phyloP scores from a whole-genome alignment of 2,113 vertebrate species.

The Genyomyrus donnyi region DNA sequence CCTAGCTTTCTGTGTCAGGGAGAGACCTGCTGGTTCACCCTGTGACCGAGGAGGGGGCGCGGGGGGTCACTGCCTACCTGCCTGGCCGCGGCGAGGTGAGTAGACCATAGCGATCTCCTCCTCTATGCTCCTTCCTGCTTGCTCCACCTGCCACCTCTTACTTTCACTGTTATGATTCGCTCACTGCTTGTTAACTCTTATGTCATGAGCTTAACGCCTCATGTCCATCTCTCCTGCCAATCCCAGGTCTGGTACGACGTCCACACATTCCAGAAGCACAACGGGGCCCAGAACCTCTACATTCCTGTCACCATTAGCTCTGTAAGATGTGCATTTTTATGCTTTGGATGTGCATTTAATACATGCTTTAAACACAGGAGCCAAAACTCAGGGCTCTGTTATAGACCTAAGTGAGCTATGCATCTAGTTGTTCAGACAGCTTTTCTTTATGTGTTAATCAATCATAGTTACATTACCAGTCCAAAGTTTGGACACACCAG shows the following conservation, averaged over 20 bases:
- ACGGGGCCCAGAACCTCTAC: slow-evolving; percentile 73
- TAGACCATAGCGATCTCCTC: background rate
- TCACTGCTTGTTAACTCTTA: background rate
- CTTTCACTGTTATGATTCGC: background rate
- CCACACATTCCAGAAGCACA: slow-evolving; percentile 73
- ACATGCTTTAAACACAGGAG: background rate
- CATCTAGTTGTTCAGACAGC: background rate
- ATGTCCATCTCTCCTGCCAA: background rate
- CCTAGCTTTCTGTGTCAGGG: slow-evolving; percentile 48
- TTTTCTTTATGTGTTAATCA: background rate
- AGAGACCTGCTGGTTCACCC: slow-evolving; percentile 76
- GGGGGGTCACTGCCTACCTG: slow-evolving; percentile 73
- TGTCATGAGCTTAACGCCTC: background rate
- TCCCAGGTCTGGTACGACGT: slow-evolving; percentile 78
- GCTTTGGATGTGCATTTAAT: background rate
- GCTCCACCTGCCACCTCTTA: background rate
- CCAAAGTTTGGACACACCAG: background rate
- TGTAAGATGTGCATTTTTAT: background rate
- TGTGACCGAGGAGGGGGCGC: slow-evolving; percentile 72
- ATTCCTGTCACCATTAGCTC: slow-evolving; percentile 71
- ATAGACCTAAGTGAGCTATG: background rate
- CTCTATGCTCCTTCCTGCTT: no score
- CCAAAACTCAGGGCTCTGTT: background rate
- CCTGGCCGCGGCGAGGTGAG: slow-evolving; percentile 77
- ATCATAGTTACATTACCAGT: background rate